Percentiles rank a stretch among this genome's conserved stretches.
Conservation (phyloP, 35 echinoderm and acorn worm genomes). For the Diadema setosum region DNA sequence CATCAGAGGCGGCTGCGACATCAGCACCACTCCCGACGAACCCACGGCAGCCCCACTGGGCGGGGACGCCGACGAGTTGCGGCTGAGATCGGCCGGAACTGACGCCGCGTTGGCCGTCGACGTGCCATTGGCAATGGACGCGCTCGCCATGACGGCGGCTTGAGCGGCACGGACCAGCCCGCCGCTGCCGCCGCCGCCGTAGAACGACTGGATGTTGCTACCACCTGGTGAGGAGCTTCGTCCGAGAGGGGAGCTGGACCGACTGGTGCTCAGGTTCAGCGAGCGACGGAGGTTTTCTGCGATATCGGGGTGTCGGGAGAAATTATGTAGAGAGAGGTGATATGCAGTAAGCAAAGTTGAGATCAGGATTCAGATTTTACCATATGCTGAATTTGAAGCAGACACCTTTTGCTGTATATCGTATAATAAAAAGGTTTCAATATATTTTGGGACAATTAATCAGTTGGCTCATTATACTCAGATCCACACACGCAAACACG, state of each 20-base stretch:
- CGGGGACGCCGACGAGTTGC: not conserved
- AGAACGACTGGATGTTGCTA: not conserved
- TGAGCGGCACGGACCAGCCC: too few relatives aligned
- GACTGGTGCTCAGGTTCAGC: conserved; percentile 27
- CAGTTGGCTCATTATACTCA: too few relatives aligned
- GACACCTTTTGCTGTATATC: too few relatives aligned
- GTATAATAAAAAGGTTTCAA: too few relatives aligned
- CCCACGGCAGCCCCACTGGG: not conserved
- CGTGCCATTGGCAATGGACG: not conserved
- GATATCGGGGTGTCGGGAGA: too few relatives aligned
- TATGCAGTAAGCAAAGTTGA: too few relatives aligned
- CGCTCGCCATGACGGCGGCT: not conserved
- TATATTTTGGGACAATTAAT: too few relatives aligned
- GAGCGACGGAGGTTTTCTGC: conserved; percentile 47
- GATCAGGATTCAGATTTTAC: too few relatives aligned
- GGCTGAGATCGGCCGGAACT: not conserved
- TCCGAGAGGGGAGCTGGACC: not conserved
- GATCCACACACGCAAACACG: too few relatives aligned
- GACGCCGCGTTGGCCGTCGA: not conserved
- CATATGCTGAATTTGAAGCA: too few relatives aligned
- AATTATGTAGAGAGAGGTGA: too few relatives aligned
- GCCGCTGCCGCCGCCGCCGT: not conserved
- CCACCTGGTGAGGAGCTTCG: not conserved
- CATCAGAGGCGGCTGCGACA: not conserved
- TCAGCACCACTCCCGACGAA: not conserved